A percentile compares a stretch with the other conserved stretches of the same genome.
phyloP scores from a whole-genome alignment of 2,797 vertebrate genomes.

The Siniperca obscura region DNA sequence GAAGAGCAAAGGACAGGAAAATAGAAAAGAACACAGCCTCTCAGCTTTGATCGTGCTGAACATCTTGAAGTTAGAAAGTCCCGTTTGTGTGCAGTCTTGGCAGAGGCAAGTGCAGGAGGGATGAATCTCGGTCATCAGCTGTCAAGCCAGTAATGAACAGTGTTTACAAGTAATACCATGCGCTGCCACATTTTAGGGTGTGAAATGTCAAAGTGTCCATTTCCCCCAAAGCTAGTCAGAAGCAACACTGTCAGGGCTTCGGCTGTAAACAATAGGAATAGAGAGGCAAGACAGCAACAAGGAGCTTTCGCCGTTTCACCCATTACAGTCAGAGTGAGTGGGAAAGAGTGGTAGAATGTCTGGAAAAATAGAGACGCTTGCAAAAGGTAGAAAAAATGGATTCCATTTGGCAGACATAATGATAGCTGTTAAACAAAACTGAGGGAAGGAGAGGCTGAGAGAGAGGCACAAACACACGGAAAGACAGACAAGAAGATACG shows the following conservation, averaged over 20 bases:
- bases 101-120: constrained; percentile 53
- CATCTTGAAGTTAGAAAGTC: constrained; percentile 52
- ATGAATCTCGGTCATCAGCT: constrained; percentile 69
- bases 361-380: constrained; percentile 66
- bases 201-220: constrained; percentile 79
- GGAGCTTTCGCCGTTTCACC: constrained; percentile 68
- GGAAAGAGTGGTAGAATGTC: constrained; percentile 60
- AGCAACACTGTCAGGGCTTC: constrained; percentile 62
- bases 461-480: constrained; percentile 23
- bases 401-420: constrained; percentile 74
- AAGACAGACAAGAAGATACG: constrained; percentile 25
- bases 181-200: constrained; percentile 66
- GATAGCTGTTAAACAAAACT: constrained; percentile 76
- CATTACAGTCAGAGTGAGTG: constrained; percentile 67
- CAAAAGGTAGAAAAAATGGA: constrained; percentile 61
- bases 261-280: constrained; percentile 66
- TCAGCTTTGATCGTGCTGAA: constrained; percentile 39
- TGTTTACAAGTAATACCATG: constrained; percentile 75
- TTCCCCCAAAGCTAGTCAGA: constrained; percentile 58
- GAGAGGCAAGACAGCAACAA: constrained; percentile 57
- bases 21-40: constrained; percentile 43
- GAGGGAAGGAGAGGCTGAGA: constrained; percentile 39
- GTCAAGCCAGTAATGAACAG: constrained; percentile 71
- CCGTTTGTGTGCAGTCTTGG: constrained; percentile 45
- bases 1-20: constrained; percentile 42